Conservation (phyloP, 2,888 invertebrate genomes). For the Hirudinaria manillensis region DNA sequence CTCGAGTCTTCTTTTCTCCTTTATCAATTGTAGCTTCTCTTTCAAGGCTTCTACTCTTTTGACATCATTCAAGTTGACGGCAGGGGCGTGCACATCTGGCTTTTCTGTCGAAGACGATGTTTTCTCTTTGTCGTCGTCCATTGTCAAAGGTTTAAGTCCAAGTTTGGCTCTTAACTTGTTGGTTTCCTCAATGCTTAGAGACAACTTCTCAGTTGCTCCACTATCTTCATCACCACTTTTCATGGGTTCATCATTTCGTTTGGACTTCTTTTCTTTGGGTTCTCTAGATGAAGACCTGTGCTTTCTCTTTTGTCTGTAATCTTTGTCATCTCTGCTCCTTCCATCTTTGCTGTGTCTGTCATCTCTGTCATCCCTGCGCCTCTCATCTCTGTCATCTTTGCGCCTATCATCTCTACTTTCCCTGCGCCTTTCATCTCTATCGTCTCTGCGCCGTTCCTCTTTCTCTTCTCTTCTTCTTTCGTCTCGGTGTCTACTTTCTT, state of each 20-base stretch:
- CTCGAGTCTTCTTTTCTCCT: slow-evolving; percentile 73
- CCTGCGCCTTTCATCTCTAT: too few relatives aligned
- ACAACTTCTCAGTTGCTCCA: slow-evolving; percentile 30
- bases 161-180: slow-evolving; percentile 77
- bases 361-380: neutral
- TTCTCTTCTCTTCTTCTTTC: neutral
- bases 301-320: neutral
- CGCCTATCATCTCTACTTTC: neutral
- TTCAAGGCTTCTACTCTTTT: slow-evolving; percentile 73
- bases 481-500: neutral
- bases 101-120: slow-evolving; percentile 38
- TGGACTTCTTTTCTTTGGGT: slow-evolving; percentile 3
- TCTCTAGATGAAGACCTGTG: slow-evolving; percentile 4
- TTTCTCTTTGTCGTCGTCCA: neutral
- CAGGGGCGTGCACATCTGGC: slow-evolving; percentile 56
- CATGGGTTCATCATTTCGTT: neutral
- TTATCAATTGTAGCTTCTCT: slow-evolving; percentile 69
- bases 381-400: neutral
- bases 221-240: neutral
- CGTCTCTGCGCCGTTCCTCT: too few relatives aligned
- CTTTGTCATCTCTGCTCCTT: neutral
- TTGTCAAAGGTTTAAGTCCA: slow-evolving; percentile 57
- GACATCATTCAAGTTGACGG: slow-evolving; percentile 60
- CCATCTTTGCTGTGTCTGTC: neutral
- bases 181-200: slow-evolving; percentile 38